These are phyloP conservation scores for Mylabris sibirica DNA, from an alignment of 2,888 invertebrate genomes.

Conservation along the genomic window DNA sequence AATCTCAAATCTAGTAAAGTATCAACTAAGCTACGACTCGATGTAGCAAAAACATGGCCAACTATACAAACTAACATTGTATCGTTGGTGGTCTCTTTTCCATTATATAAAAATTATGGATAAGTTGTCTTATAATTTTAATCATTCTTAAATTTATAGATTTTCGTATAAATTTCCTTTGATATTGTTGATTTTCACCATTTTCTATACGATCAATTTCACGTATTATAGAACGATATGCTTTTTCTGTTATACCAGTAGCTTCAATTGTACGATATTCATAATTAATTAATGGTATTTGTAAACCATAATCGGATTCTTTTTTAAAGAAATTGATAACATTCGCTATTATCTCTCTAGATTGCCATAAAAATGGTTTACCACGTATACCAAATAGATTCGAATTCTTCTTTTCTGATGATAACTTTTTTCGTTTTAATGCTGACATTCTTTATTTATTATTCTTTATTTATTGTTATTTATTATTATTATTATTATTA, in stretches of 20 bases:
- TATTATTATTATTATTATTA: too few species aligned
- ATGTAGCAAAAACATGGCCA: too few species aligned
- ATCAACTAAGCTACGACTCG: too few species aligned
- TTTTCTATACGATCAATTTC: not conserved
- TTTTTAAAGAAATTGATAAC: constrained; percentile 5
- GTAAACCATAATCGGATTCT: not conserved
- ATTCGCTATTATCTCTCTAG: constrained; percentile 12
- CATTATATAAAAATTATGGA: not conserved
- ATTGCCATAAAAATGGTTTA: not conserved
- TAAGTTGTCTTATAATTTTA: not conserved
- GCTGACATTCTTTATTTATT: too few species aligned
- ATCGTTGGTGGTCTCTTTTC: not conserved
- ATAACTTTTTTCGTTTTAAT: too few species aligned
- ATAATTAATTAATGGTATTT: not conserved
- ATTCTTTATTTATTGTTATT: too few species aligned
- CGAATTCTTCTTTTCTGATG: too few species aligned
- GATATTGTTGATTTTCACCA: not conserved
- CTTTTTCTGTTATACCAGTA: not conserved
- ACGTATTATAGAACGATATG: not conserved
- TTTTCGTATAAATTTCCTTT: not conserved
- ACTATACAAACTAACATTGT: not conserved
- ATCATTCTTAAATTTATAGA: not conserved
- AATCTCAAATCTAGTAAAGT: too few species aligned
- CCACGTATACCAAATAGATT: too few species aligned
- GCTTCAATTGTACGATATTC: not conserved